phyloP scores from a whole-genome alignment of 2,113 vertebrate species.

The Bubo blakistoni region DNA sequence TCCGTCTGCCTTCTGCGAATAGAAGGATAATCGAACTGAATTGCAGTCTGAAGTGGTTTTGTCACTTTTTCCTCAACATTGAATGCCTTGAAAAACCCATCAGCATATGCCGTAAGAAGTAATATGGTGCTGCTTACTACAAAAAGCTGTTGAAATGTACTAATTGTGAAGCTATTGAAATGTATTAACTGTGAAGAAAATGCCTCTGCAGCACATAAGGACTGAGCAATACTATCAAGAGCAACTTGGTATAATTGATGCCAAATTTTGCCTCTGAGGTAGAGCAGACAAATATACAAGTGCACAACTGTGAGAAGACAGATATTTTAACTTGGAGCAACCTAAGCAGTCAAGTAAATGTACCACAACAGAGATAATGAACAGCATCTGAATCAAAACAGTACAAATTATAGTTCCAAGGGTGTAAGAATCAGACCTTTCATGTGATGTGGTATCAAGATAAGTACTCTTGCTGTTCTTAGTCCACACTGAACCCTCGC shows the following conservation, averaged over 20 bases:
- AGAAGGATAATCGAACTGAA: neutral
- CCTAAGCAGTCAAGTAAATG: neutral
- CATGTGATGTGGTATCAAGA: neutral
- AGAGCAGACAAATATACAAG: neutral
- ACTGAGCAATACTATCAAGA: neutral
- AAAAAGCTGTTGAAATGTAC: neutral
- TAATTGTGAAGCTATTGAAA: neutral
- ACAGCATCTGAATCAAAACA: neutral
- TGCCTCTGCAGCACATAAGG: neutral
- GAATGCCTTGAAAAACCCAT: neutral
- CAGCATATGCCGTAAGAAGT: neutral
- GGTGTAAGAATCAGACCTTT: neutral
- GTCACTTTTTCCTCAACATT: neutral
- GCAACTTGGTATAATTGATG: neutral
- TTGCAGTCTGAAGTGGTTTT: neutral
- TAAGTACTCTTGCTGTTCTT: neutral
- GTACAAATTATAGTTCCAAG: neutral
- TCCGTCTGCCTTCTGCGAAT: neutral
- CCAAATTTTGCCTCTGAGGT: neutral
- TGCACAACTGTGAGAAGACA: neutral
- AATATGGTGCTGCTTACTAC: neutral
- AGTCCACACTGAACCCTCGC: neutral
- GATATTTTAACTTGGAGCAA: neutral
- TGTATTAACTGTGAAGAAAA: neutral
- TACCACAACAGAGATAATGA: neutral